Conservation (phyloP, 2,888 invertebrate species). For the Dendrolimus houi region DNA sequence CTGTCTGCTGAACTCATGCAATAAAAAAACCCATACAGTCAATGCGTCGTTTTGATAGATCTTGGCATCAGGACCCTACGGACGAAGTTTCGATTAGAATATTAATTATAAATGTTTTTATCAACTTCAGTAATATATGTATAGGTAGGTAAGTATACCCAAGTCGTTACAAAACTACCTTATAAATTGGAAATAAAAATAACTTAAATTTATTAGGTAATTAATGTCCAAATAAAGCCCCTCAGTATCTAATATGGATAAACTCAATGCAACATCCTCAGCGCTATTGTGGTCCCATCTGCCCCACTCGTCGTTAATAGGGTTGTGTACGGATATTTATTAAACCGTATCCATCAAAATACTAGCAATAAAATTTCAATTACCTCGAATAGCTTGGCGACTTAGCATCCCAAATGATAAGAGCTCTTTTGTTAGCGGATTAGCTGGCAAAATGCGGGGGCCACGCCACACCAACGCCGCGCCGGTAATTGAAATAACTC, state of each 20-base stretch:
- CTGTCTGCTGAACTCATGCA: too few relatives aligned
- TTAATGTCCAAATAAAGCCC: too few relatives aligned
- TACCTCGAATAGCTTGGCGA: slow-evolving; percentile 31
- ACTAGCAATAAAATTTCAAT: slow-evolving; percentile 52
- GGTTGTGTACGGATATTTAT: slow-evolving; percentile 8
- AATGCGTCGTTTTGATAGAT: too few relatives aligned
- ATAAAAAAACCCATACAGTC: too few relatives aligned
- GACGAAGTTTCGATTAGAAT: too few relatives aligned
- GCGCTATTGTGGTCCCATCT: slow-evolving; percentile 1
- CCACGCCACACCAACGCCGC: slow-evolving; percentile 20
- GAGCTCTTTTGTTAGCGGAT: slow-evolving; percentile 48
- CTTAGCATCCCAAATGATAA: slow-evolving; percentile 32
- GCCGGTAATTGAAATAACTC: slow-evolving; percentile 49
- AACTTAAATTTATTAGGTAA: too few relatives aligned
- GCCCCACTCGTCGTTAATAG: background rate
- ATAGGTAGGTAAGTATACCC: too few relatives aligned
- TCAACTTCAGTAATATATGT: too few relatives aligned
- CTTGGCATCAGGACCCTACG: too few relatives aligned
- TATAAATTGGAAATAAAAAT: too few relatives aligned
- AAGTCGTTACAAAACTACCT: too few relatives aligned
- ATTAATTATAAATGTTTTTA: too few relatives aligned
- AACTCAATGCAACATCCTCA: background rate
- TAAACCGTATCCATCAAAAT: slow-evolving; percentile 24
- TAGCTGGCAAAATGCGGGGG: slow-evolving; percentile 38
- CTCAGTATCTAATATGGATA: background rate